A percentile compares a stretch with the other conserved stretches of the same genome.
These are phyloP conservation scores for Crotalus viridis DNA, from an alignment of 2,113 vertebrate genomes.

Conservation along the genomic window DNA sequence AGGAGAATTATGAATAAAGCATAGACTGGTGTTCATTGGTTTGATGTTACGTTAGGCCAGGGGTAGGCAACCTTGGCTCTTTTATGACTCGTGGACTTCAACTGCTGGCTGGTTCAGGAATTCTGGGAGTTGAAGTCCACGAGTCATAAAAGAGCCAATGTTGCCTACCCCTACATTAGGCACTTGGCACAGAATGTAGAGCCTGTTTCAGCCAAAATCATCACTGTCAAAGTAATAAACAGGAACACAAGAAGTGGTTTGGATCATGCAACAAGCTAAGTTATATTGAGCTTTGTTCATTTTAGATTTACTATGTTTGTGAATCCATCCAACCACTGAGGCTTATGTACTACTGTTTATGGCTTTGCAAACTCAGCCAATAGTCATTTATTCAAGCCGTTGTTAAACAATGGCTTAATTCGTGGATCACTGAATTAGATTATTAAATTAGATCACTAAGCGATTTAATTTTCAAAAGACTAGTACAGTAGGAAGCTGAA, in stretches of 20 bases:
- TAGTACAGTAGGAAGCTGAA: not conserved
- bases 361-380: not conserved
- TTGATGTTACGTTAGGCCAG: not conserved
- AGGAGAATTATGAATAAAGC: not conserved
- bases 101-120: too few relatives aligned
- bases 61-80: too few relatives aligned
- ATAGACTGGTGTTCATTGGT: not conserved
- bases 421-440: not conserved
- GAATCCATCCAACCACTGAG: not conserved
- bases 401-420: not conserved
- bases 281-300: not conserved
- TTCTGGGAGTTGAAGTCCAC: too few relatives aligned
- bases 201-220: not conserved
- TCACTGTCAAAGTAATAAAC: not conserved
- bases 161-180: not conserved
- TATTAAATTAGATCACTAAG: not conserved
- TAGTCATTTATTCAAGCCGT: not conserved
- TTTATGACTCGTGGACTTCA: too few relatives aligned
- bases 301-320: not conserved
- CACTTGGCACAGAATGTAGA: not conserved
- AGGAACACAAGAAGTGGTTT: not conserved
- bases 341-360: not conserved
- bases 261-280: not conserved
- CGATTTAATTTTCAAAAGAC: not conserved
- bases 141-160: too few relatives aligned